These are phyloP conservation scores for Coracias cyanogaster DNA, from an alignment of 2,797 vertebrate species.

Conservation along the genomic window DNA sequence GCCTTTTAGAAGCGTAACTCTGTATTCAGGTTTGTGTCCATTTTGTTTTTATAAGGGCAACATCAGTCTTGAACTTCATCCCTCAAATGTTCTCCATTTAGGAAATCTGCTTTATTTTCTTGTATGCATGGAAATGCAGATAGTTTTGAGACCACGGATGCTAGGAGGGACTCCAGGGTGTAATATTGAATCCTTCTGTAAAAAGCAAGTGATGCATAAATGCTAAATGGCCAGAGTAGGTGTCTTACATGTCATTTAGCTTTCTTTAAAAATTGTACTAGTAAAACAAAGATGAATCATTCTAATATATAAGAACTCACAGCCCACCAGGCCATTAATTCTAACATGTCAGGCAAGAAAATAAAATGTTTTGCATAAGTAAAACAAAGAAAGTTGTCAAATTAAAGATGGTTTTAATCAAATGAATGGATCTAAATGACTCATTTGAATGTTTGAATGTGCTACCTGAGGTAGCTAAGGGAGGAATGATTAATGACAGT, in stretches of 20 bases:
- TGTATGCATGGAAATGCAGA: background rate
- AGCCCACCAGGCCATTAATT: conserved; percentile 49
- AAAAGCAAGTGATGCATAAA: conserved; percentile 20
- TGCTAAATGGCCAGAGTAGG: conserved; percentile 42
- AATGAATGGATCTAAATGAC: conserved; percentile 38
- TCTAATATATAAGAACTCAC: background rate
- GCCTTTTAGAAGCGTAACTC: background rate
- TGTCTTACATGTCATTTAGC: background rate
- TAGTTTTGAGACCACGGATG: background rate
- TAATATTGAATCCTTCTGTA: background rate
- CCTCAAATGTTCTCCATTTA: background rate
- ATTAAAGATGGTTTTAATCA: conserved; percentile 24
- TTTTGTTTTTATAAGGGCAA: background rate
- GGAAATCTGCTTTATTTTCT: background rate
- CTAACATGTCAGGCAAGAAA: conserved; percentile 37
- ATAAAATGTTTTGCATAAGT: conserved; percentile 27
- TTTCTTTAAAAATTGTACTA: background rate
- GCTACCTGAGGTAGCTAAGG: background rate
- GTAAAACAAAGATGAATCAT: conserved; percentile 47
- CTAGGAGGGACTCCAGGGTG: background rate
- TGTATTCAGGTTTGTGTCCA: background rate
- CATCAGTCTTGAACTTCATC: background rate
- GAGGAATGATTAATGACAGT: conserved; percentile 16
- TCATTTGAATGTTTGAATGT: conserved; percentile 12
- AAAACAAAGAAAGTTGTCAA: conserved; percentile 44